Evolutionary conservation across 1,140 invertebrate species (phyloP).

Genomic region (Diachasma alloeum): DNA sequence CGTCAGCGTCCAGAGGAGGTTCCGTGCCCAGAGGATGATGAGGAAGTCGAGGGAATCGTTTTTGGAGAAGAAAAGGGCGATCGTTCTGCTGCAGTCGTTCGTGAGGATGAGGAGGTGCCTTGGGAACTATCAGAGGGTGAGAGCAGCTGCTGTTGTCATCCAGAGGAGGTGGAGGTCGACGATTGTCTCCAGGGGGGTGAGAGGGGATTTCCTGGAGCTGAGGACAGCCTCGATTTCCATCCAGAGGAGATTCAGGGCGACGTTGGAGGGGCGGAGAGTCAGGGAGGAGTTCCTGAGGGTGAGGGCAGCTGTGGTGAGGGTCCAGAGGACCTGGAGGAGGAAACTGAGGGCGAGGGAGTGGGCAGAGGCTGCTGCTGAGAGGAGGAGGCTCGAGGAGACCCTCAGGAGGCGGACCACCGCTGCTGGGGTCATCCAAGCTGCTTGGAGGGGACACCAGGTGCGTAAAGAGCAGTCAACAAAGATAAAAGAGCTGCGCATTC

Average conservation of each 20-base stretch:
- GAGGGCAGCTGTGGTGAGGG: background rate
- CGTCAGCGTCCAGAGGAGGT: slow-evolving; percentile 58
- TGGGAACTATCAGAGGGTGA: background rate
- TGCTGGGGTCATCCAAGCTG: slow-evolving; percentile 71
- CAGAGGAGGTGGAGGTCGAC: slow-evolving; percentile 46
- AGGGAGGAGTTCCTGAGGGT: slow-evolving; percentile 23
- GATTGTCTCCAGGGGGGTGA: slow-evolving; percentile 13
- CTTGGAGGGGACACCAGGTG: slow-evolving; percentile 70
- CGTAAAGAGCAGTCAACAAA: slow-evolving; percentile 55
- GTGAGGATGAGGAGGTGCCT: slow-evolving; percentile 23
- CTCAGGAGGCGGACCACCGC: slow-evolving; percentile 53
- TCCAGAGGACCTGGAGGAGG: slow-evolving; percentile 50
- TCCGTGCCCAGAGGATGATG: slow-evolving; percentile 47
- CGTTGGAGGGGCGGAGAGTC: slow-evolving; percentile 16
- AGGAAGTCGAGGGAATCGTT: slow-evolving; percentile 34
- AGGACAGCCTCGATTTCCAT: slow-evolving; percentile 31
- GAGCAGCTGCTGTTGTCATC: slow-evolving; percentile 34
- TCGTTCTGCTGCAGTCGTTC: slow-evolving; percentile 46
- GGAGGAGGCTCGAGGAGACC: slow-evolving; percentile 46
- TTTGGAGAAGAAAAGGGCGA: slow-evolving; percentile 5
- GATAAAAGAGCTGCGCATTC: slow-evolving; percentile 57
- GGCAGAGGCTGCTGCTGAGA: slow-evolving; percentile 42
- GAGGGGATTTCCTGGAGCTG: slow-evolving; percentile 24
- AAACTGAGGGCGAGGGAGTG: slow-evolving; percentile 23
- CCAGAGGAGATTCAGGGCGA: slow-evolving; percentile 35